These are phyloP conservation scores for Hippocampus mohnikei DNA, from an alignment of 2,113 vertebrate genomes.

Conservation along the genomic window DNA sequence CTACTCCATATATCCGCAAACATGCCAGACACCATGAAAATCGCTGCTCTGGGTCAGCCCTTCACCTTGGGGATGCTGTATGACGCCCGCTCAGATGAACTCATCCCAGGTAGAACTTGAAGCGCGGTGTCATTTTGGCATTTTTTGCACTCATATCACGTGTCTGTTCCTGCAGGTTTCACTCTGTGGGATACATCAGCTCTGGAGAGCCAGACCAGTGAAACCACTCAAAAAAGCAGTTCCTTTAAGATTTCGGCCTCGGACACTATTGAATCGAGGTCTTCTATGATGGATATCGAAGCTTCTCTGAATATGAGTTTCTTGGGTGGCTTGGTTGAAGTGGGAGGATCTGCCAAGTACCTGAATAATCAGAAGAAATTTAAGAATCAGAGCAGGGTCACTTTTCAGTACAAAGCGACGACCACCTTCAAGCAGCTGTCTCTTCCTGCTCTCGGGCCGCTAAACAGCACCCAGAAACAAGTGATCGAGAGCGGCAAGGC, in stretches of 20 bases:
- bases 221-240: neutral
- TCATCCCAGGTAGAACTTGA: neutral
- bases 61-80: slow-evolving; percentile 4
- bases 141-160: neutral
- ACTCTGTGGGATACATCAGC: neutral
- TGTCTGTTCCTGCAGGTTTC: neutral
- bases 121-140: neutral
- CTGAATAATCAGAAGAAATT: slow-evolving; percentile 3
- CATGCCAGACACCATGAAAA: neutral
- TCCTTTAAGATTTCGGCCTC: slow-evolving; percentile 1
- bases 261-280: slow-evolving; percentile 4
- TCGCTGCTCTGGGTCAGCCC: neutral
- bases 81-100: neutral
- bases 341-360: slow-evolving; percentile 9
- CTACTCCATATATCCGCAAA: neutral
- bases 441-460: fast-evolving
- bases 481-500: neutral
- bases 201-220: neutral
- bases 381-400: slow-evolving; percentile 4
- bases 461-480: fast-evolving
- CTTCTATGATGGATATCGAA: slow-evolving; percentile 1
- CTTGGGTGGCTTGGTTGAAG: neutral
- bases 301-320: slow-evolving; percentile 4
- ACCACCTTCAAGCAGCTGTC: slow-evolving; percentile 13
- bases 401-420: slow-evolving; percentile 31